Conservation (phyloP, 2,113 vertebrate genomes). For the Mormyrus lacerda region DNA sequence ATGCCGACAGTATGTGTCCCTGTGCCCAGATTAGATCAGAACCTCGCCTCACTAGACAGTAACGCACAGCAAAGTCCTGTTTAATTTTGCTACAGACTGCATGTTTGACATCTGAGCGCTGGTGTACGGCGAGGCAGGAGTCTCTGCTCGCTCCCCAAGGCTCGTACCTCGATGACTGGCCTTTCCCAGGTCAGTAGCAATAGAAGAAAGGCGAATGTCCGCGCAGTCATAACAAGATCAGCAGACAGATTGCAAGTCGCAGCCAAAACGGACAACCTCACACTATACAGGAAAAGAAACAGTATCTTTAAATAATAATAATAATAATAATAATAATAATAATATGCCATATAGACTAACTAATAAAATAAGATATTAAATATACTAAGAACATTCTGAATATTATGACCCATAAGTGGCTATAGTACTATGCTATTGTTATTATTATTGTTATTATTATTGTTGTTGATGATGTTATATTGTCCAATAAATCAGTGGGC, state of each 20-base stretch:
- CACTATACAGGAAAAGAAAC: background rate
- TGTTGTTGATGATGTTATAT: slow-evolving; percentile 1
- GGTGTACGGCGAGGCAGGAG: background rate
- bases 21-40: slow-evolving; percentile 22
- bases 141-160: background rate
- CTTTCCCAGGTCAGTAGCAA: background rate
- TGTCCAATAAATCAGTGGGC: background rate
- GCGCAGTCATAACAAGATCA: background rate
- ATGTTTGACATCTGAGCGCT: background rate
- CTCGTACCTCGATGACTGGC: background rate
- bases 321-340: background rate
- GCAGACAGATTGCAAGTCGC: background rate
- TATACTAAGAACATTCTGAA: background rate
- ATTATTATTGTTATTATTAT: background rate
- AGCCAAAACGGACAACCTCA: background rate
- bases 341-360: background rate
- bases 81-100: background rate
- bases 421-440: background rate
- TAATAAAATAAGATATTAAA: background rate
- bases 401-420: background rate
- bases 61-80: background rate
- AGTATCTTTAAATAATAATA: background rate
- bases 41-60: background rate
- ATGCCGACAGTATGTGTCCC: background rate
- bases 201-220: background rate